phyloP scores from a whole-genome alignment of 2,113 vertebrate genomes.

The Catharus fuscescens region DNA sequence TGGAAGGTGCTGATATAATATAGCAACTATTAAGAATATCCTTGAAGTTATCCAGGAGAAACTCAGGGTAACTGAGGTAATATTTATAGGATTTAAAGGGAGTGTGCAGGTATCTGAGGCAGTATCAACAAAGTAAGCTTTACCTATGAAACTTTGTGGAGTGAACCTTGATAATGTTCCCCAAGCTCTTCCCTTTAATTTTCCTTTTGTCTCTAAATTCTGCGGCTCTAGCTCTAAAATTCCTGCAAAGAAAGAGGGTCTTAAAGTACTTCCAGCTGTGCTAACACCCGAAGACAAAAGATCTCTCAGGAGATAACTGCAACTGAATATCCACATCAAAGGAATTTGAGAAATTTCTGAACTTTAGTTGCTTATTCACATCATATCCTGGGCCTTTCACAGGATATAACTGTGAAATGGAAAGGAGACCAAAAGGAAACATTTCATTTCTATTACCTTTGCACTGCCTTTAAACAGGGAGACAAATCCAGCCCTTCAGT shows the following conservation, averaged over 20 bases:
- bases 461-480: not conserved
- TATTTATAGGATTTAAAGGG: not conserved
- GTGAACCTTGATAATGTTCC: not conserved
- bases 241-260: not conserved
- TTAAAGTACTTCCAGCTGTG: not conserved
- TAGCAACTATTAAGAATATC: not conserved
- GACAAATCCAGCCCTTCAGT: not conserved
- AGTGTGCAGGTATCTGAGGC: not conserved
- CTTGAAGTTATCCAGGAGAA: not conserved
- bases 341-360: not conserved
- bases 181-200: not conserved
- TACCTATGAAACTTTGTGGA: not conserved
- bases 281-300: not conserved
- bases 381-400: not conserved
- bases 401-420: not conserved
- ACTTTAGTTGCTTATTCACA: not conserved
- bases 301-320: not conserved
- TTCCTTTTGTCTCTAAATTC: conserved; percentile 25
- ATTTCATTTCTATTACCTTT: not conserved
- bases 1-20: not conserved
- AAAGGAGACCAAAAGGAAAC: not conserved
- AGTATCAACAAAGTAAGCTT: not conserved
- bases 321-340: conserved; percentile 1
- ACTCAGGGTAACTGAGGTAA: not conserved
- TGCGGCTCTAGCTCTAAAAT: not conserved